These are phyloP conservation scores for Drosophila nr. medialis DNA, from an alignment of 2,888 invertebrate genomes.

Conservation along the genomic window DNA sequence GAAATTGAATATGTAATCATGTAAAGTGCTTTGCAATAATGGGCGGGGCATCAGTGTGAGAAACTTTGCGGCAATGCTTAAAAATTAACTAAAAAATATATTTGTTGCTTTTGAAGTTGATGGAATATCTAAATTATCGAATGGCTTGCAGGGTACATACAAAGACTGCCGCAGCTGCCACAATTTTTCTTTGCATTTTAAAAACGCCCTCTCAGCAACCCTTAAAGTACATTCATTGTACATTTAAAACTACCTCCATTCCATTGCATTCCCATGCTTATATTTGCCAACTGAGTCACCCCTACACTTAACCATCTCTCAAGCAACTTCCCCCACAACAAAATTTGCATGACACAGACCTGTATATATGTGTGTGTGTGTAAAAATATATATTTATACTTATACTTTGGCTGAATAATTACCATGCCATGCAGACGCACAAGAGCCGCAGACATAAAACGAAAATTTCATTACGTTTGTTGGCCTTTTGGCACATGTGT, in stretches of 20 bases:
- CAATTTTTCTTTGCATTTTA: background rate
- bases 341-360: slow-evolving; percentile 29
- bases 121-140: background rate
- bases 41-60: background rate
- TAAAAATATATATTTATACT: background rate
- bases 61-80: background rate
- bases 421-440: slow-evolving; percentile 69
- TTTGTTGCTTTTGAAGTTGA: background rate
- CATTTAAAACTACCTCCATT: background rate
- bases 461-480: slow-evolving; percentile 63
- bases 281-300: slow-evolving; percentile 22
- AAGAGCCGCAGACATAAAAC: slow-evolving; percentile 52
- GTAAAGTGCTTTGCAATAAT: slow-evolving; percentile 3
- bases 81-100: background rate
- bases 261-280: slow-evolving; percentile 15
- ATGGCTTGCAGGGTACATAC: background rate
- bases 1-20: slow-evolving; percentile 13
- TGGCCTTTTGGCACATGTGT: slow-evolving; percentile 34
- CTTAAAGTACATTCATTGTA: background rate
- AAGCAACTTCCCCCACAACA: background rate
- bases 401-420: slow-evolving; percentile 52
- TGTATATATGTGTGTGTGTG: background rate
- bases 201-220: background rate
- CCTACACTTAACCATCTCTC: background rate
- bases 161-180: background rate